Evolutionary conservation across 2,888 invertebrate genomes (phyloP), one percentile per base, ranked within the genome.

Genomic region (Eupeodes luniger): DNA sequence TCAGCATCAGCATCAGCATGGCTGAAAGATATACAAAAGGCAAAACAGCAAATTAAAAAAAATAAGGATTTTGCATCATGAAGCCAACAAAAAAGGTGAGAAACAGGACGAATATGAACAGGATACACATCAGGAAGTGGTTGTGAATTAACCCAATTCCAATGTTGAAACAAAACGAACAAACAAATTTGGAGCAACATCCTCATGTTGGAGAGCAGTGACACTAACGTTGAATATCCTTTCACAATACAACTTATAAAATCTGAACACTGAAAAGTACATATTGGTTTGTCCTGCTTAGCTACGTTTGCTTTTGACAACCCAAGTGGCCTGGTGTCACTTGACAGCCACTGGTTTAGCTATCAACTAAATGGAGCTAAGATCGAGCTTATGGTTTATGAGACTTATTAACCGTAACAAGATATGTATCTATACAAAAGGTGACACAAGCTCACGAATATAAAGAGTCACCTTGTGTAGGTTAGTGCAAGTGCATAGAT

Each of bases 111-210:
- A 64, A 57, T 19, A 49, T 40, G 59, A 40, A 64, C 64, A 67
- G 62, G 51, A 72, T 77, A 47, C 55, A 59, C 66, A 79, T 70
- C 79, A 87, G 86, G 86, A 87, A 87, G 86, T 83, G 79, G 70
- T 80, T 80, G 72, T 51, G 80, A 87, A 80, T 86, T 87, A 87
- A 87, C 86, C 83, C 66, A 80, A 76, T 87, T 87, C 70, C 61
- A 55, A 49, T 79, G 76, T 44, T 66, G 66, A 80, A 77, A 19
- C 44, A 72, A 72, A 80, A 40, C 49, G 53, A 74, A 86, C 27
- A 40, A 82, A 82, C 74, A 62, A 74, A 86, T 82, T 82, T 78
- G 75, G 78, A 74, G 82, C 81, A 82, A 86, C 74, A 82, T 86
- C 78, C 78, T 86, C 49, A 44, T 67, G 55, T 66, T 72, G 14